Conservation (phyloP, 2,888 invertebrate species). For the Mimumesa dahlbomi region DNA sequence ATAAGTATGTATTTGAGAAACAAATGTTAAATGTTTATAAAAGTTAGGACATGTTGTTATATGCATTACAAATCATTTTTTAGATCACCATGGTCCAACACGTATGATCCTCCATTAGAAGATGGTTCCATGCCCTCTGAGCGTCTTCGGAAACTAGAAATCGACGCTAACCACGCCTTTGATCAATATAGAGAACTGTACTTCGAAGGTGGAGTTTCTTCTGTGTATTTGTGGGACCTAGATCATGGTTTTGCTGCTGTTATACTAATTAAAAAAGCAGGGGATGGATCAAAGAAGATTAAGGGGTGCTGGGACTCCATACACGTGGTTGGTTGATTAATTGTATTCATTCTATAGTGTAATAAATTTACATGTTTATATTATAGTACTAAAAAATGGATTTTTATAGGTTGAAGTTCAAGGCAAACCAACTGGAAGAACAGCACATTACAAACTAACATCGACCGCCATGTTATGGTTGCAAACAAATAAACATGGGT, state of each 20-base stretch:
- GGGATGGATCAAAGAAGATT: slow-evolving; percentile 98
- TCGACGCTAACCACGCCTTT: slow-evolving; percentile 99
- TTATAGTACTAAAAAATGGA: too few relatives aligned
- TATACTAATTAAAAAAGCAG: slow-evolving; percentile 99
- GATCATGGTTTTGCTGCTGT: slow-evolving; percentile 99
- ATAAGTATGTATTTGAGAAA: neutral
- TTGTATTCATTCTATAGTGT: too few relatives aligned
- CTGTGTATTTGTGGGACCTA: slow-evolving; percentile 99
- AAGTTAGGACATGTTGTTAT: neutral
- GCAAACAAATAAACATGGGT: slow-evolving; percentile 97
- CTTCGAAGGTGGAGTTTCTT: slow-evolving; percentile 99
- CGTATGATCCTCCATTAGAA: slow-evolving; percentile 98
- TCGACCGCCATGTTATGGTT: slow-evolving; percentile 99
- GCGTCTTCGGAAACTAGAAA: slow-evolving; percentile 94
- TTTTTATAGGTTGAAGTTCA: too few relatives aligned
- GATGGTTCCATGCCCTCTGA: slow-evolving; percentile 99
- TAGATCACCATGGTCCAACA: slow-evolving; percentile 99
- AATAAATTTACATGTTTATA: too few relatives aligned
- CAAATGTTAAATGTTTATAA: too few relatives aligned
- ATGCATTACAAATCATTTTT: slow-evolving; percentile 17
- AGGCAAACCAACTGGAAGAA: slow-evolving; percentile 95
- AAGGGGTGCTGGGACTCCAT: slow-evolving; percentile 99
- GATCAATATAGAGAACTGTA: slow-evolving; percentile 99
- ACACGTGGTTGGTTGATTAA: too few relatives aligned
- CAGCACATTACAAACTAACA: slow-evolving; percentile 98